Conservation (phyloP, 2,888 invertebrate genomes). For the Tortrix viridana region DNA sequence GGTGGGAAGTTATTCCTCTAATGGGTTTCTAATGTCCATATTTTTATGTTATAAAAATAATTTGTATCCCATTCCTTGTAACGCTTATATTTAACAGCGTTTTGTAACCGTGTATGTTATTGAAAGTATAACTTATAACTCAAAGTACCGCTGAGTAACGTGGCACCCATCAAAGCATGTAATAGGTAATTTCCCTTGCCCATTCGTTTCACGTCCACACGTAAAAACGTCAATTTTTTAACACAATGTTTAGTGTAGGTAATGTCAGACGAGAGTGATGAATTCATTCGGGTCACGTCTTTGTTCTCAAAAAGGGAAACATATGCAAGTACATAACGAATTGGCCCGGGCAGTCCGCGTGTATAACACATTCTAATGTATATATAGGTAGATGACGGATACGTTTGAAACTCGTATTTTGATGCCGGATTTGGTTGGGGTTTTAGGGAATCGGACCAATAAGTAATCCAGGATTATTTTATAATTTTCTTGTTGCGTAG, state of each 20-base stretch:
- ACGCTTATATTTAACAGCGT: not conserved
- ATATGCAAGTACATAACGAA: constrained; percentile 1
- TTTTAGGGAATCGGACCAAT: no score
- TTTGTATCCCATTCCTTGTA: no score
- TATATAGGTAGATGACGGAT: no score
- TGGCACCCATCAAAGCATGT: constrained; percentile 34
- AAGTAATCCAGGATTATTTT: no score
- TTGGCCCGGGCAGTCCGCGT: no score
- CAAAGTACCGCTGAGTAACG: constrained; percentile 28
- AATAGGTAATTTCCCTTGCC: constrained; percentile 36
- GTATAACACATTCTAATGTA: no score
- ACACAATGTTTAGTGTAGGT: constrained; percentile 36
- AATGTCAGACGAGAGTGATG: constrained; percentile 31
- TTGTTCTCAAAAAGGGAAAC: constrained; percentile 20
- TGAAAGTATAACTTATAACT: constrained; percentile 26
- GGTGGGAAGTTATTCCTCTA: no score
- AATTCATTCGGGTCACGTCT: constrained; percentile 31
- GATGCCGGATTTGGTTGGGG: no score
- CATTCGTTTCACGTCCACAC: constrained; percentile 25
- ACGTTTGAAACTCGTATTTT: no score
- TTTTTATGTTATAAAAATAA: no score
- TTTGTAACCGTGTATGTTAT: not conserved
- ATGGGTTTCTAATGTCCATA: no score
- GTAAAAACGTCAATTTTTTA: constrained; percentile 39
- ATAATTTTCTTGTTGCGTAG: no score